Evolutionary conservation across 2,888 invertebrate genomes (phyloP), one percentile per base, ranked within the genome.

Genomic region (Tolmerus cingulatus): DNA sequence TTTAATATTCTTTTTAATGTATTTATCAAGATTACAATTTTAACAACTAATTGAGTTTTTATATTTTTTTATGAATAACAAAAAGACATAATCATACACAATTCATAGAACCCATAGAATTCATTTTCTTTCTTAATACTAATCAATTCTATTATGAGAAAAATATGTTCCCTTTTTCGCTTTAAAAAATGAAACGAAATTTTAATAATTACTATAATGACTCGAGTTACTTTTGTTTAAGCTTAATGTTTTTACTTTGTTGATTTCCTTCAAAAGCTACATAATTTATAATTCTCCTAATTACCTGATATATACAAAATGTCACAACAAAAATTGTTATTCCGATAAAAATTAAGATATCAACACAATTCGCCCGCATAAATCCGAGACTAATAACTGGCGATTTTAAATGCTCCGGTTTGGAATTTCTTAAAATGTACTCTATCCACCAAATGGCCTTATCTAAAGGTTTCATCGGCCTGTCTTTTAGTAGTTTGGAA

Each of bases 361-460:
- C 19, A 57, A 94, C 92, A 89, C 94, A 90, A 23, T 92, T 90
- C 74, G 93, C 92, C 87, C 92, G 90, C 88, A 93, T 93, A 77
- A 91, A 90, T 0, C 93, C 93, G 91, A 93, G 91, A 81, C 92
- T 91, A 5, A 92, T 89, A 91, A 79, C 92, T 8, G 92, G 91
- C 3, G 94, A 91, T 57, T 86, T 87, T 8, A 94, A 91, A 91
- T 94, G 93, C 2, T 91, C 92, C 0, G 94, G 94, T 0, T 94
- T 94, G 5, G 91, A 91, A 37, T 94, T 93, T n/a, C 93, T 91
- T 0, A 94, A 93, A 0, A 94, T 93, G 89, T 95, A 93, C 90
- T 95, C 95, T 23, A 94, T 93, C 95, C 95, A 95, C 91, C 94
- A 94, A 1, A 94, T 91, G 9, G 95, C 93, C 34, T 94, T 94